These are phyloP conservation scores for Alethe castanea DNA, from an alignment of 2,113 vertebrate genomes.

Conservation along the genomic window DNA sequence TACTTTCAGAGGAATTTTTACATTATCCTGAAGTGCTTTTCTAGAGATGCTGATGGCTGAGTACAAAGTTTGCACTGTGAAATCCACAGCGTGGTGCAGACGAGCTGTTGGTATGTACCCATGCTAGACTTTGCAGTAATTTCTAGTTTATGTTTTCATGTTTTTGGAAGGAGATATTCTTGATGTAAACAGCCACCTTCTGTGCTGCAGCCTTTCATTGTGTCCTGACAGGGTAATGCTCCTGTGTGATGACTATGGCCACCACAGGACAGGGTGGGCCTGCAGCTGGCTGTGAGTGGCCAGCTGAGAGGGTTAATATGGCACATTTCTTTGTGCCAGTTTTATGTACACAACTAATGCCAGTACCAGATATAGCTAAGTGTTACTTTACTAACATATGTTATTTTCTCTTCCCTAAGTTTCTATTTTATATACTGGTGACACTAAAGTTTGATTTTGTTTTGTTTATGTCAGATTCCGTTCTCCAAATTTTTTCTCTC, in stretches of 20 bases:
- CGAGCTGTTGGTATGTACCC: rapidly evolving
- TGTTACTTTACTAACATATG: neutral
- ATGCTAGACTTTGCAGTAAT: neutral
- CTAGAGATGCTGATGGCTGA: neutral
- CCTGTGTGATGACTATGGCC: rapidly evolving
- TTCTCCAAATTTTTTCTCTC: conserved; percentile 97
- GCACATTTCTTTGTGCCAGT: neutral
- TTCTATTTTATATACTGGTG: neutral
- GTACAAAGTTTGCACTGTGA: neutral
- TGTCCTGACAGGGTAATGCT: neutral
- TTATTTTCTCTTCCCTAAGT: neutral
- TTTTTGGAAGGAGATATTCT: neutral
- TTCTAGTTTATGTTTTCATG: neutral
- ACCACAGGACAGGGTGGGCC: neutral
- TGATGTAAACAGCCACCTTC: rapidly evolving
- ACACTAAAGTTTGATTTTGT: neutral
- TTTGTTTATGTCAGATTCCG: conserved; percentile 81
- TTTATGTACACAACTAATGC: neutral
- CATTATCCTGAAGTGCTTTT: neutral
- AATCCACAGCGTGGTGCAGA: neutral
- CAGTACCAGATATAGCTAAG: neutral
- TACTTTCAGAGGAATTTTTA: neutral
- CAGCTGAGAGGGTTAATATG: neutral
- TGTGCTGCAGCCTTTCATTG: neutral
- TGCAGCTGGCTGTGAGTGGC: neutral